Conservation (phyloP, 2,113 vertebrate genomes). For the Agapornis roseicollis region DNA sequence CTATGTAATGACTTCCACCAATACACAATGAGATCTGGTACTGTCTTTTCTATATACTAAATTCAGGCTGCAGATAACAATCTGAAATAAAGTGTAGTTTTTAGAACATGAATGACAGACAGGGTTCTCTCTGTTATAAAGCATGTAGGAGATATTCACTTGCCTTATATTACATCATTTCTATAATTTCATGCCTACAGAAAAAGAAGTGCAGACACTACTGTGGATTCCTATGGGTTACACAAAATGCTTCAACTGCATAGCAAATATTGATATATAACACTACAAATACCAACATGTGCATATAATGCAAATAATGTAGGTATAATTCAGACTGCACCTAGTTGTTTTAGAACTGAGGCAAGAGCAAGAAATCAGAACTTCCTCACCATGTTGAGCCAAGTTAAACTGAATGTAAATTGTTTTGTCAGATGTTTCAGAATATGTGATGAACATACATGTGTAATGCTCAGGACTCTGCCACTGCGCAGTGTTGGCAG, state of each 20-base stretch:
- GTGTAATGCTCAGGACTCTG: slow-evolving; percentile 62
- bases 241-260: neutral
- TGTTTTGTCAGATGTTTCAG: slow-evolving; percentile 43
- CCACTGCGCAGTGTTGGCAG: slow-evolving; percentile 55
- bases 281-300: neutral
- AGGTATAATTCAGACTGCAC: neutral
- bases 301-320: neutral
- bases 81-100: neutral
- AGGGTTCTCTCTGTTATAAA: neutral
- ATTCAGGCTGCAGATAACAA: neutral
- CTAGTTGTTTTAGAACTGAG: neutral
- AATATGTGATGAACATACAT: slow-evolving; percentile 34
- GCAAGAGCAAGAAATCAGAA: neutral
- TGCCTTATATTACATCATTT: neutral
- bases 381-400: slow-evolving; percentile 58
- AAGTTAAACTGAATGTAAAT: slow-evolving; percentile 58
- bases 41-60: neutral
- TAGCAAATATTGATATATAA: neutral
- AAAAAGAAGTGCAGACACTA: neutral
- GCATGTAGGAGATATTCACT: neutral
- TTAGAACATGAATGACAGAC: neutral
- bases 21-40: neutral
- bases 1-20: neutral
- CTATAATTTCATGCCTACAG: neutral
- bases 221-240: neutral